Evolutionary conservation across 2,113 vertebrate species (phyloP), one percentile per base, ranked within the genome.

Genomic region (Otolemur garnettii): DNA sequence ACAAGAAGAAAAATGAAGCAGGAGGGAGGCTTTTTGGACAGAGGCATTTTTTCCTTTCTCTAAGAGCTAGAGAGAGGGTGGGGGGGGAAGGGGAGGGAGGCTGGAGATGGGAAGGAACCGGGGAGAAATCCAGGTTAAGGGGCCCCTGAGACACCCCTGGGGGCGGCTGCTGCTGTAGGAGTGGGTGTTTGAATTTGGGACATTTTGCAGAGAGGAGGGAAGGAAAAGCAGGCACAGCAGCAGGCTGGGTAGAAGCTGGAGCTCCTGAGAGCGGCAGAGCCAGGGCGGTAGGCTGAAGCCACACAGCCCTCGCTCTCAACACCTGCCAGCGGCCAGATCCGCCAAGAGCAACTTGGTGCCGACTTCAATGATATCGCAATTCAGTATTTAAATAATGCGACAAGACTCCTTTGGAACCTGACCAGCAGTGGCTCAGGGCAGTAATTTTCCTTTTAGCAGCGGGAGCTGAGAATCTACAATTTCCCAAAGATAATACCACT

Each of bases 311-410:
- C 96, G 98, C 94, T 98, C 98, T 98, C 98, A 97, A 98, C 99
- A 99, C 99, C 99, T 99, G 99, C 99, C 99, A 99, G 98, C 92
- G 94, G 96, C 83, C 98, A 90, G 98, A 74, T 95, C 97, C 98
- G 98, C 98, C 98, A 98, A 98, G 98, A 98, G 97, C 98, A 98
- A 98, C 99, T 99, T 98, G 98, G 98, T 99, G 99, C 99, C 98
- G 98, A 98, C 98, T 99, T 99, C 98, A 98, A 97, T 98, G 98
- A 98, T 99, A 98, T 99, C 98, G 97, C 98, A 98, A 98, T 97
- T 98, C 83, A 97, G 97, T 98, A 98, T 98, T 98, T 98, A 98
- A 98, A 98, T 99, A 98, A 99, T 99, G 98, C 98, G 97, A 98
- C 98, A 98, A 98, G 98, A 96, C 98, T 98, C 95, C 95, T 98